Evolutionary conservation across 92 coral and sea anemone species (phyloP).

Genomic region (Parazoanthus swiftii): DNA sequence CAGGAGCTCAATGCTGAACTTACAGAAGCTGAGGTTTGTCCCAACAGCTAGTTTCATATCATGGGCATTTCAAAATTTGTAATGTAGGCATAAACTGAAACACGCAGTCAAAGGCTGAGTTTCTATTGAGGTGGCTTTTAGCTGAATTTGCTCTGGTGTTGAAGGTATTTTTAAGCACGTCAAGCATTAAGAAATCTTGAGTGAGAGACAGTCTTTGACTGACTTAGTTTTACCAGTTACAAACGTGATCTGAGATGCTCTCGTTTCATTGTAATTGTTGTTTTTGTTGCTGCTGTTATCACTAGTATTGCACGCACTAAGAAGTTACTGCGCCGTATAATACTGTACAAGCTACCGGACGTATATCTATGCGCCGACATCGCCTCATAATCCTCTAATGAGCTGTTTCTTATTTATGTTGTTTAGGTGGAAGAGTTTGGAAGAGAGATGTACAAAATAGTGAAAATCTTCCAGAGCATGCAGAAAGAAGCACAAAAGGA

Average conservation of each 20-base stretch:
- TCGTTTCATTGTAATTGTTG: too few species aligned
- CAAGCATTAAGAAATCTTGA: too few species aligned
- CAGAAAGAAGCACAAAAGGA: constrained; percentile 92
- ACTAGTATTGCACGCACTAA: too few species aligned
- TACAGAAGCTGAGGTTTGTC: constrained; percentile 91
- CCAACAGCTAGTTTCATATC: background rate
- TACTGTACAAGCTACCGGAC: too few species aligned
- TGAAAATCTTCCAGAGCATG: constrained; percentile 84
- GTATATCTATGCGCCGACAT: too few species aligned
- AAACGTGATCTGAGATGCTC: too few species aligned
- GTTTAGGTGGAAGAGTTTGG: constrained; percentile 92
- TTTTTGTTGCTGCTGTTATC: background rate
- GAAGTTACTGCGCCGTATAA: too few species aligned
- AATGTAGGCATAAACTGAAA: background rate
- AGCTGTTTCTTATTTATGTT: constrained; percentile 5
- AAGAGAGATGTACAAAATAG: constrained; percentile 97
- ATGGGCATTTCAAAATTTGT: background rate
- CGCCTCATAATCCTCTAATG: background rate
- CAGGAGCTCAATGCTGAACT: constrained; percentile 89
- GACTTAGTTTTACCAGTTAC: too few species aligned
- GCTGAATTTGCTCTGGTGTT: background rate
- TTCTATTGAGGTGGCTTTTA: background rate
- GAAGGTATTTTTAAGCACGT: too few species aligned
- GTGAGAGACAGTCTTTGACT: too few species aligned
- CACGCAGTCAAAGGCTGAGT: background rate